Conservation (phyloP, 30 jellyfish, hydroid and myxozoan species). For the Aurelia aurita region DNA sequence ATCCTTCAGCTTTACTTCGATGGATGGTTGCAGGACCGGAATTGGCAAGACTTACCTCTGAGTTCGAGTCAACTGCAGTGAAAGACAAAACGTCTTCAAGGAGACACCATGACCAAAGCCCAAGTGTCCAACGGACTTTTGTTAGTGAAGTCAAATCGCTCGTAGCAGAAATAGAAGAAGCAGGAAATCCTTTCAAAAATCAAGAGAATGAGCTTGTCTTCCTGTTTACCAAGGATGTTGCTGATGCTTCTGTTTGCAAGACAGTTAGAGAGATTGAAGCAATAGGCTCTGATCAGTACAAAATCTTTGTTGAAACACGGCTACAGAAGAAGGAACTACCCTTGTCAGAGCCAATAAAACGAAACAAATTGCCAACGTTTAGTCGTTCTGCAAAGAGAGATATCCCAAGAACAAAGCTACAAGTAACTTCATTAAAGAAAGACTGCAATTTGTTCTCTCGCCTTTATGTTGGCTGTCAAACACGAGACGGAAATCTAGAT, state of each 20-base stretch:
- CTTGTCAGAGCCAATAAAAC: slow-evolving; percentile 2
- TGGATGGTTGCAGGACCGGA: slow-evolving; percentile 71
- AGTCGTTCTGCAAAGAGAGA: no score
- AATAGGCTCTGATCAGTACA: slow-evolving; percentile 21
- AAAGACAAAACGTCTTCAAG: not conserved
- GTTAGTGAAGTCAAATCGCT: not conserved
- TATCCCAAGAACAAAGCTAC: no score
- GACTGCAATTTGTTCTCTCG: slow-evolving; percentile 52
- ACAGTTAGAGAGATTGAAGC: not conserved
- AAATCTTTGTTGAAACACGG: slow-evolving; percentile 12
- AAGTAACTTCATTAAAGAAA: no score
- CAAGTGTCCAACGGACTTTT: slow-evolving; percentile 6
- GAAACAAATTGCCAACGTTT: no score
- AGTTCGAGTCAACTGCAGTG: slow-evolving; percentile 5
- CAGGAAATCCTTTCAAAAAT: slow-evolving; percentile 55
- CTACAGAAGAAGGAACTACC: not conserved
- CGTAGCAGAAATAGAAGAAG: slow-evolving; percentile 12
- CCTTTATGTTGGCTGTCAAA: no score
- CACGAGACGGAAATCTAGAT: no score
- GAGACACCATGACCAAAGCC: slow-evolving; percentile 42
- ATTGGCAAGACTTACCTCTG: slow-evolving; percentile 33
- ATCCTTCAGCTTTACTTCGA: slow-evolving; percentile 38
- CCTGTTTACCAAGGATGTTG: slow-evolving; percentile 9
- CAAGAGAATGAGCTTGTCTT: slow-evolving; percentile 1
- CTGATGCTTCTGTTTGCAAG: not conserved